Evolutionary conservation across 2,888 invertebrate species (phyloP), one percentile per base, ranked within the genome.

Genomic region (Andrena trimmerana): DNA sequence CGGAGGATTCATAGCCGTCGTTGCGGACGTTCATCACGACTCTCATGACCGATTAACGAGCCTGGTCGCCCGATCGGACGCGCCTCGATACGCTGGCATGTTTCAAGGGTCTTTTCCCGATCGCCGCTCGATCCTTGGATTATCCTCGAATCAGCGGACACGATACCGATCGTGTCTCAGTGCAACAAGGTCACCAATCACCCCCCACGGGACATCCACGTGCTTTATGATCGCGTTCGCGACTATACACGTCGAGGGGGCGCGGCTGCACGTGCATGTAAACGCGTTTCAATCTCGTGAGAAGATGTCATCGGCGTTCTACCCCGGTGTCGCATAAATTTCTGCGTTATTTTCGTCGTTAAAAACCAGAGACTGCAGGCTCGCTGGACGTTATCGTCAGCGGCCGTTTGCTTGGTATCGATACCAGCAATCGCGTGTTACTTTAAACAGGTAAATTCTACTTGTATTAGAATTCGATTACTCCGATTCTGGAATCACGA

Each of bases 171-270:
- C 74, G 63, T 74, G 73, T 71, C 60, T 70, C 24, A 24, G 52
- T 36, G 24, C 31, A 63, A 68, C 83, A 82, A 65, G 83, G 71
- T 84, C 83, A 60, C 83, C 82, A 75, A 84, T 84, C 83, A 82
- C 65, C 78, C 82, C 82, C 74, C 67, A 31, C 75, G 78, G 74
- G 68, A 81, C 42, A 69, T 73, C 69, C 69, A 8, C 54, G 74
- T 78, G 83, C 78, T 84, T 84, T 84, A 78, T 82, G 83, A 68
- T 69, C 57, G 78, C 59, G 60, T 62, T 68, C 68, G 24, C 71
- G 54, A 72, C 70, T 62, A 73, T 62, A 62, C 33, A 59, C 42
- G 31, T 10, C 20, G 16, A 50, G 36, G 7, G 79, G 54, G 67
- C 27, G 52, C 62, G 33, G 74, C 48, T 71, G 42, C 42, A 67